These are phyloP conservation scores for Bombylius discolor DNA, from an alignment of 2,888 invertebrate species.

Conservation along the genomic window DNA sequence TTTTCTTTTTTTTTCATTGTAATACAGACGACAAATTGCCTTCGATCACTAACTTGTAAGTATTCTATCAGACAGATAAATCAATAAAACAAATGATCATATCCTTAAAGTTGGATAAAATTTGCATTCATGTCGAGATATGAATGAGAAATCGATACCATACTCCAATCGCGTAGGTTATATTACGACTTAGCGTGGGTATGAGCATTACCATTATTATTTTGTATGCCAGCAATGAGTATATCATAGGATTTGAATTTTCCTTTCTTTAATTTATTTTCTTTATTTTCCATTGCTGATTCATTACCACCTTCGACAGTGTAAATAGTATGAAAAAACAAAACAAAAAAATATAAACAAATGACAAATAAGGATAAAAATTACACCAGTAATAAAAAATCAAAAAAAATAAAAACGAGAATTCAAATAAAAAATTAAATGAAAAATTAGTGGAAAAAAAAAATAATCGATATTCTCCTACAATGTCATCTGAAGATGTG, in stretches of 20 bases:
- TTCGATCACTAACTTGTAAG: conserved; percentile 6
- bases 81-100: conserved; percentile 14
- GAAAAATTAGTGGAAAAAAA: neutral
- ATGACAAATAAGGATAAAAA: neutral
- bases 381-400: neutral
- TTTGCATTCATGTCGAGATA: conserved; percentile 13
- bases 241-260: neutral
- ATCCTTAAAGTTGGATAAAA: conserved; percentile 10
- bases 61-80: conserved; percentile 12
- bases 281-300: neutral
- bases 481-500: neutral
- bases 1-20: too few relatives aligned
- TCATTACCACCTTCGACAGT: conserved; percentile 1
- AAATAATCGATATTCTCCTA: neutral
- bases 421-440: neutral
- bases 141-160: conserved; percentile 15
- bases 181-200: conserved; percentile 6
- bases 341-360: neutral
- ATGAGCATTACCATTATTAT: neutral
- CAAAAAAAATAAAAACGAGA: neutral
- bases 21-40: conserved; percentile 9
- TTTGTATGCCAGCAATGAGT: neutral
- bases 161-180: conserved; percentile 12
- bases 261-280: neutral
- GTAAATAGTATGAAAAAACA: neutral